Evolutionary conservation across 2,113 vertebrate species (phyloP), one percentile per base, ranked within the genome.

Genomic region (Macaca nemestrina): DNA sequence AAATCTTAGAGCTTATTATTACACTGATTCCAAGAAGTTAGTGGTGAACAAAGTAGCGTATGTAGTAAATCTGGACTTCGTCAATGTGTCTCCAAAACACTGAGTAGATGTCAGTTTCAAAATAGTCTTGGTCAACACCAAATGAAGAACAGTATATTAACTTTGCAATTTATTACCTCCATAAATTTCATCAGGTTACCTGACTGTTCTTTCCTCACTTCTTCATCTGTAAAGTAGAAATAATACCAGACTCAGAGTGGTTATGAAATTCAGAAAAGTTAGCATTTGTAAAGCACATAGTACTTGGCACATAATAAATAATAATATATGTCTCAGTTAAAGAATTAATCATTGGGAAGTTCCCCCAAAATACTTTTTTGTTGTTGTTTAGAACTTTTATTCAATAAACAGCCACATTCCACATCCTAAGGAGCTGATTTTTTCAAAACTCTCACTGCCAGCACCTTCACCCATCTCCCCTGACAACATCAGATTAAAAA

Each of bases 391-490:
- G 59, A n/a, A 50, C 20, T 78, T 52, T 27, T 91, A 35, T 70
- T 95, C 25, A 72, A 4, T 90, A 35, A 88, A 68, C 3, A 52
- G 20, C 30, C 7, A 55, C 73, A 86, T 17, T 72, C 10, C 79
- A 35, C 12, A 84, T 84, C 32, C 70, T 43, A 88, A 52, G 5
- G 16, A 78, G 10, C 20, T 76, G 32, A 45, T 72, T 85, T 10
- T 90, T 90, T 80, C 43, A 72, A 59, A 78, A n/a, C 1, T 40
- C 11, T 25, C 38, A 6, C 27, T 43, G 45, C 12, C 32, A 80
- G 22, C 9, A 52, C 20, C 40, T 55, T 5, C 17, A 38, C 3
- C 22, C 5, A 8, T 10, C 18, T 0, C 3, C 3, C 14, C 35
- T 1, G 10, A 72, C 27, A 68, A 52, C 4, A 93, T 17, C 8